Base-by-base conservation (phyloP, 1,140 invertebrate genomes). In the Trichogramma pretiosum region DNA sequence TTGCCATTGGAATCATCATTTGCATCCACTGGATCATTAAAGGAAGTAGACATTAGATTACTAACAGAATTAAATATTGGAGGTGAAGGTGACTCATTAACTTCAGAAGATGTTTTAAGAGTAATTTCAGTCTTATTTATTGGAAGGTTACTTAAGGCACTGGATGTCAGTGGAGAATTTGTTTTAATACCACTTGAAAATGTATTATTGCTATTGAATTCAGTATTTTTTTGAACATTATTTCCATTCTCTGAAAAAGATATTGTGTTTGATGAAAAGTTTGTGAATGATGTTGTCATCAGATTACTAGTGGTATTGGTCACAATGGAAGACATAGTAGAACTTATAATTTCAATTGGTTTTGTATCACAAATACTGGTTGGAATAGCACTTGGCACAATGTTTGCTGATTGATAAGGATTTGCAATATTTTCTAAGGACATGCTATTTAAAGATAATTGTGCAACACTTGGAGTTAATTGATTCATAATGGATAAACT, bases 41-140 rank as follows among this genome's bases (percentile, higher is more conserved):
- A 70, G 1, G 62, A 67, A 17, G 63, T 67, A 5, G 66, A 68
- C 62, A 68, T 62, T 3, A 67, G 52, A 54, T 65, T 64, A 38
- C 55, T 70, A 17, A 57, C 56, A 13, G 56, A 60, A 52, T 55
- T 62, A 16, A 67, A 62, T 42, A 62, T 47, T 13, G 56, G 55
- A 3, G 56, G 35, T 9, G 49, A 42, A 9, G 42, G 46, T 1
- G 53, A 28, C 21, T 55, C 46, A 11, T 34, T 46, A 11, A 38
- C 2, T n/a, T n/a, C n/a, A n/a, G 24, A 13, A 11, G 26, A 21
- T 5, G 48, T 33, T 19, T 51, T 36, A 18, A 32, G 23, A 13
- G 22, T 41, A 11, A 47, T 36, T 32, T 18, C 23, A 3, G 35
- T 11, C 22, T n/a, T 18, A 7, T 55, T 46, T 1, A 18, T 21